Base-by-base conservation (phyloP, 2,888 invertebrate species). In the Cantharis rustica region DNA sequence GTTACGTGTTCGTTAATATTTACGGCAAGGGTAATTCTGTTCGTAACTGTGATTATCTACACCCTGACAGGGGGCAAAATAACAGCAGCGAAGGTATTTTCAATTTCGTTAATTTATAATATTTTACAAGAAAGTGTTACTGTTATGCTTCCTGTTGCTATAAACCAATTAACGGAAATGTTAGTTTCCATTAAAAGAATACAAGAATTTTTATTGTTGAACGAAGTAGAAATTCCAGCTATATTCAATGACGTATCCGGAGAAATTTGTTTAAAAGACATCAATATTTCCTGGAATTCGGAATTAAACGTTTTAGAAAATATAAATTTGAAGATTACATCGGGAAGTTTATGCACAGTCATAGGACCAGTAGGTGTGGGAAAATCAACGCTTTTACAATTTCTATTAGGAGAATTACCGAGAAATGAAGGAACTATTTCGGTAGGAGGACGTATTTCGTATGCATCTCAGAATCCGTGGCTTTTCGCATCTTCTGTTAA, bases 11-110 rank as follows among this genome's bases (percentile, higher is more conserved):
- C 92, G 85, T 93, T 94, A 90, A 93, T 96, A 61, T 96, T 95
- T 85, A 94, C 95, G 0, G 94, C 95, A 83, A 92, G 96, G 79
- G 91, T 95, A 61, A 93, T 96, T 0, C 89, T 96, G 11, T 95
- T 94, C 84, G 91, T 95, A 70, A 95, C 95, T 0, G 90, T 96
- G 68, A 89, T 95, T 17, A 91, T 93, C 0, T 95, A 93, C 84
- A 93, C 94, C 9, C 88, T 95, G 0, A 87, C 92, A 77, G 94
- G 93, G 0, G 91, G 91, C 82, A 89, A 89, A n/a, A 87, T 93
- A 47, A 90, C 90, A 0, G 90, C 93, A 0, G 84, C 83, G 68
- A 82, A 81, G 73, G 84, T 84, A 0, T 85, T 84, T 71, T 83
- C 84, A n/a, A 84, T 90, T 84, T 88, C 89, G 0, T 89, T 89